Evolutionary conservation across 1,140 invertebrate genomes (phyloP), one percentile per base, ranked within the genome.

Genomic region (Hyphantria cunea): DNA sequence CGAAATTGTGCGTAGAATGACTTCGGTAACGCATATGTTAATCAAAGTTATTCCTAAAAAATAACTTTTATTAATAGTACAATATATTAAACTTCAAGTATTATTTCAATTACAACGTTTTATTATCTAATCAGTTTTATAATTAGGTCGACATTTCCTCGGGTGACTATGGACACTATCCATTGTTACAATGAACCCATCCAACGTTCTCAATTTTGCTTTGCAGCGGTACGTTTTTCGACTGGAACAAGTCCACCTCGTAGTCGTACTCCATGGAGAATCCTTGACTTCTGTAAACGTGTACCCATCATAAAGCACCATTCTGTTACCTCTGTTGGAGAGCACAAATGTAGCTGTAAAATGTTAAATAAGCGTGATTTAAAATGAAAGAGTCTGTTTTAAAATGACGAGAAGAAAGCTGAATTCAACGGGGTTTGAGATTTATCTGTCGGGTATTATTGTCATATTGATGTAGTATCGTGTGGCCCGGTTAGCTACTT

Each of bases 241-340:
- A 3, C 63, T 76, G 9, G 74, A 68, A 37, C 74, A 76, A 9
- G 45, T 60, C 74, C 74, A 76, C 4, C 67, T 45, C 0, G 37
- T 51, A 10, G 61, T 61, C n/a, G 1, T 13, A 5, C 37, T 9
- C 2, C 8, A 37, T 4, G 15, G n/a, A 7, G 25, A 37, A 7
- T 54, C 47, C 9, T 33, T 50, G 9, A 32, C 37, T 12, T 41
- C 25, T 12, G 42, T 53, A 17, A 58, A 68, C 6, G 48, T 48
- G 34, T 63, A 68, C 0, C 54, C 66, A 12, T 61, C 32, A 0
- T 55, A 10, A 4, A 44, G 17, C 0, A 68, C 15, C 25, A 68
- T 52, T 14, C 13, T 50, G 12, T 53, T 63, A n/a, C 66, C 62
- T 51, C 31, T 56, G 6, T 11, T 32, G 10, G 62, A 64, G 11